Evolutionary conservation across 2,888 invertebrate genomes (phyloP), one percentile per base, ranked within the genome.

Genomic region (Xanthorhoe designata): DNA sequence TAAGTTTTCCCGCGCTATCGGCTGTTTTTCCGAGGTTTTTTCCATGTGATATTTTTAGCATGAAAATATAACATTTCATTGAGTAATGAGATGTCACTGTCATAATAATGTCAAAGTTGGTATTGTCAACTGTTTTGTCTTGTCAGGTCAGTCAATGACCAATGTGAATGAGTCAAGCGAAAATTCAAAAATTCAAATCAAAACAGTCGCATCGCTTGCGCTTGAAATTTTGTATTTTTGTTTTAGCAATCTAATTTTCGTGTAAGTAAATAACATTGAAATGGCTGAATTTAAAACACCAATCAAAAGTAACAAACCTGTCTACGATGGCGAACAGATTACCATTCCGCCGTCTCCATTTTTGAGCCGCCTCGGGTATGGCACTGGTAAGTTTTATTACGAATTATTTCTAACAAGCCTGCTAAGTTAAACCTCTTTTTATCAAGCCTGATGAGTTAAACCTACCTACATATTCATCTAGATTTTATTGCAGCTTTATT

Each of bases 341-440:
- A 85, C 81, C 71, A 96, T 97, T 76, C 97, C 97, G 7, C 94
- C 96, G 10, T 96, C 97, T 0, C 97, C 97, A 0, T 95, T 95
- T 83, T 87, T 97, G 71, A 94, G 95, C 79, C 94, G 95, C 76
- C 94, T 97, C 63, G 97, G 97, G 66, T 96, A 95, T 88, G 97
- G 97, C 56, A 96, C 97, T 77, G 97, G 96, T 96, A 84, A 59
- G 19, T 9, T 52, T 42, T 38, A 10, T 24, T 47, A 45, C 29
- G 15, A 6, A 52, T 4, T 29, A 9, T n/a, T n/a, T n/a, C n/a
- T n/a, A n/a, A n/a, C n/a, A n/a, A n/a, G n/a, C n/a, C n/a, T n/a
- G n/a, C n/a, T n/a, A n/a, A n/a, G n/a, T n/a, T n/a, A n/a, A n/a
- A n/a, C n/a, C n/a, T n/a, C n/a, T n/a, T n/a, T n/a, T n/a, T n/a